Percentiles rank a stretch among this genome's conserved stretches.
Conservation (phyloP, 2,888 invertebrate species). For the Agrochola lychnidis region DNA sequence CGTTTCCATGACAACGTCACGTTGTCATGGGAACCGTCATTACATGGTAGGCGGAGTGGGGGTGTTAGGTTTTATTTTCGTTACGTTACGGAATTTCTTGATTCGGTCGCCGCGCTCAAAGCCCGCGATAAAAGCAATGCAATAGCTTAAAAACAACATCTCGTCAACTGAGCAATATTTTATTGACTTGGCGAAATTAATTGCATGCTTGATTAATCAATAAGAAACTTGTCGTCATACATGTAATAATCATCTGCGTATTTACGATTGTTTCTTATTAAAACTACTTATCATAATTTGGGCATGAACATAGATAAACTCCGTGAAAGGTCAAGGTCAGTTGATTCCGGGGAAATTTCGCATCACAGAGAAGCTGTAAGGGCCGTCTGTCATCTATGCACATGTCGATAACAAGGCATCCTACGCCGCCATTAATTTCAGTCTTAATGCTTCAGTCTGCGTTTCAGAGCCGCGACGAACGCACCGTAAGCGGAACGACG, state of each 20-base stretch:
- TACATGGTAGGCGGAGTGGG: too few species aligned
- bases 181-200: background rate
- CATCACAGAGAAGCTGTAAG: conserved; percentile 23
- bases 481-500: conserved; percentile 17
- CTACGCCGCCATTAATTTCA: conserved; percentile 20
- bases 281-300: conserved; percentile 12
- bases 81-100: too few species aligned
- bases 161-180: background rate
- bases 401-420: conserved; percentile 6
- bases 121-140: too few species aligned
- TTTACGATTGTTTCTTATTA: background rate
- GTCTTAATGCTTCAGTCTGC: conserved; percentile 39
- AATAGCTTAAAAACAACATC: too few species aligned
- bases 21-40: too few species aligned
- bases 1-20: too few species aligned
- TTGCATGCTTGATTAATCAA: background rate
- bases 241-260: background rate
- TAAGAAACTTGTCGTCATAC: conserved; percentile 1
- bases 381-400: background rate
- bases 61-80: too few species aligned
- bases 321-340: conserved; percentile 21
- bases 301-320: background rate
- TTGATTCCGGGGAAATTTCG: conserved; percentile 1
- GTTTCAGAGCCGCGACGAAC: conserved; percentile 42
- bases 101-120: too few species aligned